Evolutionary conservation across 2,797 vertebrate species (phyloP).

Genomic region (Myotis planiceps): DNA sequence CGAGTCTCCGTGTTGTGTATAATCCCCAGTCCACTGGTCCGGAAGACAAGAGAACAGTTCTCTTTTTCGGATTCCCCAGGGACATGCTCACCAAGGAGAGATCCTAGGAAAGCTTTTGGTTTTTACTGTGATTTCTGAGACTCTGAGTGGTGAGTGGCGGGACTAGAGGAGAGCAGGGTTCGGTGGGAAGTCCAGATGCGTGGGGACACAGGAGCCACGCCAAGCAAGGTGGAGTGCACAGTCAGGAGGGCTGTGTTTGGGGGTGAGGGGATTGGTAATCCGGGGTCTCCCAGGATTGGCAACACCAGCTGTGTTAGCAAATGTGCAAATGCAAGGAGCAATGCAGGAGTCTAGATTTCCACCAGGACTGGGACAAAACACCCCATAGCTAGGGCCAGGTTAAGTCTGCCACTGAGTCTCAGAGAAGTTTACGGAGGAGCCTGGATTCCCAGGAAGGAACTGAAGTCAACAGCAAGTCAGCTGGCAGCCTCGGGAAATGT

Average conservation of each 20-base stretch:
- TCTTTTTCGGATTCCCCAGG: neutral
- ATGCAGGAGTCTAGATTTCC: neutral
- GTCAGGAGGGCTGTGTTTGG: neutral
- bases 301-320: neutral
- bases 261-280: neutral
- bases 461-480: too few relatives aligned
- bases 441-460: neutral
- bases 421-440: neutral
- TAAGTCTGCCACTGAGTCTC: fast-evolving
- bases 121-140: neutral
- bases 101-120: neutral
- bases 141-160: neutral
- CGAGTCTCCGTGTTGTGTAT: neutral
- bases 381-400: fast-evolving
- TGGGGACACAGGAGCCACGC: neutral
- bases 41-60: neutral
- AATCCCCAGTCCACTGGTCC: neutral
- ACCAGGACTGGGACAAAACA: neutral
- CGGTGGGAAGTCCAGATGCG: neutral
- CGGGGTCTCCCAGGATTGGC: neutral
- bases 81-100: neutral
- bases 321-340: neutral
- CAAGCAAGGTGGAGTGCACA: neutral
- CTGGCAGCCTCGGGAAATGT: fast-evolving
- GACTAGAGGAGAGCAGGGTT: neutral